Conservation (phyloP, 2,797 vertebrate species). For the Coluber constrictor region DNA sequence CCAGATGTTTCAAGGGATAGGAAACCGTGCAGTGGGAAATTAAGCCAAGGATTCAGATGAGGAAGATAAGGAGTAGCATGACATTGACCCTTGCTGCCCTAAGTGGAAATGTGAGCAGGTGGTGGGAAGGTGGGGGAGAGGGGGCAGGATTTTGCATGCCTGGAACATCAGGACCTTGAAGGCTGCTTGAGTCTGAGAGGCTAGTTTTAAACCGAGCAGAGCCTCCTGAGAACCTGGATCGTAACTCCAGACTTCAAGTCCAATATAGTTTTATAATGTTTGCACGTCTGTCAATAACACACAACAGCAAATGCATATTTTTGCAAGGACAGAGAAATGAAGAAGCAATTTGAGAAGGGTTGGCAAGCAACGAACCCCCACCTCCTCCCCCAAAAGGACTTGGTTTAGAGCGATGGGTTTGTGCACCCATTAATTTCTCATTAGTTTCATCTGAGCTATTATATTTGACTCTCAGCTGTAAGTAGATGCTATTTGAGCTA, state of each 20-base stretch:
- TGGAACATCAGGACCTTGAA: slow-evolving; percentile 49
- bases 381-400: slow-evolving; percentile 28
- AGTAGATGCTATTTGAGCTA: slow-evolving; percentile 16
- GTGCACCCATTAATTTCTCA: slow-evolving; percentile 26
- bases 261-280: slow-evolving; percentile 38
- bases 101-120: slow-evolving; percentile 60
- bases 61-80: slow-evolving; percentile 61
- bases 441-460: slow-evolving; percentile 14
- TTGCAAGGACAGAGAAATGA: slow-evolving; percentile 35
- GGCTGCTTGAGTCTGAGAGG: slow-evolving; percentile 46
- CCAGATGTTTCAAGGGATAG: slow-evolving; percentile 58
- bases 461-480: background rate
- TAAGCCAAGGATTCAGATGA: slow-evolving; percentile 40
- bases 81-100: slow-evolving; percentile 62
- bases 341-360: slow-evolving; percentile 53
- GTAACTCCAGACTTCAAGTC: slow-evolving; percentile 38
- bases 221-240: slow-evolving; percentile 49
- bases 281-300: slow-evolving; percentile 63
- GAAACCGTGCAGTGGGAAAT: slow-evolving; percentile 56
- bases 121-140: slow-evolving; percentile 11
- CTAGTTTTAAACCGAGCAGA: slow-evolving; percentile 18
- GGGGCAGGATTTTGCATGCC: slow-evolving; percentile 33
- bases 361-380: slow-evolving; percentile 49
- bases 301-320: slow-evolving; percentile 45
- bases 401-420: slow-evolving; percentile 40